phyloP scores from a whole-genome alignment of 2,797 vertebrate genomes.

The Acanthurus tractus region DNA sequence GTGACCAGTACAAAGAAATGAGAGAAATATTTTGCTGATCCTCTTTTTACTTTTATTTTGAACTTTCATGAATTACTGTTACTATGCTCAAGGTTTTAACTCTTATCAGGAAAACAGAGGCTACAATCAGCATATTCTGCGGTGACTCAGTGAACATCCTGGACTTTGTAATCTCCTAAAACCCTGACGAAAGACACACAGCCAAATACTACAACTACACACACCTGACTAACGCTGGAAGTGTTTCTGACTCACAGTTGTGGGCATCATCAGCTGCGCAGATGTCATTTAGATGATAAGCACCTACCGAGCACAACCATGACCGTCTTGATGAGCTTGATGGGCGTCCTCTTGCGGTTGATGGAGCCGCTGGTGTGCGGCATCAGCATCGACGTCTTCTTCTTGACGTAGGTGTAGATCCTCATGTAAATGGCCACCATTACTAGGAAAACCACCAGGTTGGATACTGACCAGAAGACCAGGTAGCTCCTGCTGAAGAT shows the following conservation, averaged over 20 bases:
- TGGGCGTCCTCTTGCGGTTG: slow-evolving; percentile 92
- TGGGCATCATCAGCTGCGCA: background rate
- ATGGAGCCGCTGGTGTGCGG: slow-evolving; percentile 92
- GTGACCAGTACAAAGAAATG: background rate
- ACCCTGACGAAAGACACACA: background rate
- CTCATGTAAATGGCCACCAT: slow-evolving; percentile 94
- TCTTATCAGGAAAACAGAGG: slow-evolving; percentile 30
- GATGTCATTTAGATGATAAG: background rate
- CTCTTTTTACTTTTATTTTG: background rate
- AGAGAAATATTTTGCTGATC: background rate
- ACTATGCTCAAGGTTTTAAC: slow-evolving; percentile 24
- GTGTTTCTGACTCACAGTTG: slow-evolving; percentile 10
- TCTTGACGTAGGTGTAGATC: slow-evolving; percentile 95
- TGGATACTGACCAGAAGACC: slow-evolving; percentile 94
- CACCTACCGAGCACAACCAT: slow-evolving; percentile 96
- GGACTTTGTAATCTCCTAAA: slow-evolving; percentile 14
- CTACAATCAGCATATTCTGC: slow-evolving; percentile 40
- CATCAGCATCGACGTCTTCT: slow-evolving; percentile 90
- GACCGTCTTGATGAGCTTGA: slow-evolving; percentile 98
- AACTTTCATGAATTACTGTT: slow-evolving; percentile 3
- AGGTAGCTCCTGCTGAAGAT: slow-evolving; percentile 97
- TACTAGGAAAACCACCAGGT: slow-evolving; percentile 92
- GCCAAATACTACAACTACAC: slow-evolving; percentile 1
- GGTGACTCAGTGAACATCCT: slow-evolving; percentile 31
- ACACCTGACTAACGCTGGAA: background rate